Evolutionary conservation across 2,113 vertebrate genomes (phyloP).

Genomic region (Opisthocomus hoazin): DNA sequence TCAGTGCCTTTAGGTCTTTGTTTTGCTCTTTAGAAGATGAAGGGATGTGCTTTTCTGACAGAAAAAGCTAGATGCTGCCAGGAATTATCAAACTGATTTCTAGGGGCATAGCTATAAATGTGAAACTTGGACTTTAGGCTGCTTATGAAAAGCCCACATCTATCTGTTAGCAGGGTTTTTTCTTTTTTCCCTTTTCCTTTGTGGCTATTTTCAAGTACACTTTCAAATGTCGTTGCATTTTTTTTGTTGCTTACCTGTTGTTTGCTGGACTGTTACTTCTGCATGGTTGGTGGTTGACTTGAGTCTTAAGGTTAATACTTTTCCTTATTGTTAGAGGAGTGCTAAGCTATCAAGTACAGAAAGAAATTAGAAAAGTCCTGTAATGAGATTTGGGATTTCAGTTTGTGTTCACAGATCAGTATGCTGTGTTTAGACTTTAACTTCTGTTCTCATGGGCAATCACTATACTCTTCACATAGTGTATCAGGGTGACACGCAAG

Average conservation of each 20-base stretch:
- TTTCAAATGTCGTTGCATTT: not conserved
- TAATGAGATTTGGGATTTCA: not conserved
- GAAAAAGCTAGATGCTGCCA: not conserved
- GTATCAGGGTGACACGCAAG: not conserved
- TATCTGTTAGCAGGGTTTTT: not conserved
- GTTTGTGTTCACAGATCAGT: not conserved
- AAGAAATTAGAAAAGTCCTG: not conserved
- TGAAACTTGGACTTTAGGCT: not conserved
- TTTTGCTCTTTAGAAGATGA: conserved; percentile 2
- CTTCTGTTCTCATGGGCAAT: not conserved
- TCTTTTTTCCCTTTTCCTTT: not conserved
- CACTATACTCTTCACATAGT: not conserved
- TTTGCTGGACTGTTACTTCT: not conserved
- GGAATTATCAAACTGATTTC: not conserved
- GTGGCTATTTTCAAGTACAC: not conserved
- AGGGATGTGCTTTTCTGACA: conserved; percentile 17
- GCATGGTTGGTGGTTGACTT: not conserved
- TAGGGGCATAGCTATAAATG: not conserved
- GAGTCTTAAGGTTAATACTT: not conserved
- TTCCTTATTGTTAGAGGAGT: not conserved
- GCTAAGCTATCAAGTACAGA: not conserved
- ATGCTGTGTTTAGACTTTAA: not conserved
- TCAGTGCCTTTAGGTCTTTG: not conserved
- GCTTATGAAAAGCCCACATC: not conserved
- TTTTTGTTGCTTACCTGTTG: not conserved